A percentile compares a stretch with the other conserved stretches of the same genome.
phyloP scores from a whole-genome alignment of 2,797 vertebrate genomes.

The Aldrovandia affinis region DNA sequence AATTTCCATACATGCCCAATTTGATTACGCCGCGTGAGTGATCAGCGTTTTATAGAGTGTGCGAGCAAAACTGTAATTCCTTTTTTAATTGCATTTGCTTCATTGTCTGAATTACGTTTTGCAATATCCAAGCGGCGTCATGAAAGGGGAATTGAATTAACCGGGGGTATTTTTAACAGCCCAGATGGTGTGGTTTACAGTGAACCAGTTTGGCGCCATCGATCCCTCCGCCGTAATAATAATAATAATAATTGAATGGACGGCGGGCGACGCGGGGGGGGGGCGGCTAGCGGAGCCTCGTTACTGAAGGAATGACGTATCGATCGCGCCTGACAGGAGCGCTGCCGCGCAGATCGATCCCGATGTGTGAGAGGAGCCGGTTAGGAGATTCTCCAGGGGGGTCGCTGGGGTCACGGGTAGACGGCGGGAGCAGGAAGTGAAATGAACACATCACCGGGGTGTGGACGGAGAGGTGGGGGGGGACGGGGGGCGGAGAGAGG shows the following conservation, averaged over 20 bases:
- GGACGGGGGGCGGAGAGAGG: slow-evolving; percentile 29
- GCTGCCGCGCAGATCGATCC: slow-evolving; percentile 85
- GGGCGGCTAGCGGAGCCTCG: slow-evolving; percentile 62
- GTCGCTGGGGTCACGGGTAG: slow-evolving; percentile 76
- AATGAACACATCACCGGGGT: slow-evolving; percentile 81
- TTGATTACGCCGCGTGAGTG: slow-evolving; percentile 51
- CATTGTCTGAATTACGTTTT: neutral
- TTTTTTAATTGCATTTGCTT: slow-evolving; percentile 17
- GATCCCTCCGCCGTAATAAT: slow-evolving; percentile 78
- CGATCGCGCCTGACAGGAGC: slow-evolving; percentile 86
- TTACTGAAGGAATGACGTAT: slow-evolving; percentile 93
- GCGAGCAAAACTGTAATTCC: neutral
- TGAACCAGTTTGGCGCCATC: slow-evolving; percentile 79
- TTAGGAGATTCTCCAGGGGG: slow-evolving; percentile 79
- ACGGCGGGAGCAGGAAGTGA: slow-evolving; percentile 73
- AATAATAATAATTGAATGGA: slow-evolving; percentile 79
- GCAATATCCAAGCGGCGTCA: slow-evolving; percentile 32
- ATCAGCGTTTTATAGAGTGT: slow-evolving; percentile 41
- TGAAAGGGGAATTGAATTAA: slow-evolving; percentile 65
- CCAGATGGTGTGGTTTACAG: slow-evolving; percentile 85
- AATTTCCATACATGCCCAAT: neutral
- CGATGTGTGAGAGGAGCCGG: slow-evolving; percentile 72
- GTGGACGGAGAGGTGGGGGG: slow-evolving; percentile 30
- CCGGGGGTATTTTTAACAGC: slow-evolving; percentile 72
- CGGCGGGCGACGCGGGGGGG: slow-evolving; percentile 56